phyloP scores from a whole-genome alignment of 1,140 invertebrate genomes.

The Meloidogyne exigua region DNA sequence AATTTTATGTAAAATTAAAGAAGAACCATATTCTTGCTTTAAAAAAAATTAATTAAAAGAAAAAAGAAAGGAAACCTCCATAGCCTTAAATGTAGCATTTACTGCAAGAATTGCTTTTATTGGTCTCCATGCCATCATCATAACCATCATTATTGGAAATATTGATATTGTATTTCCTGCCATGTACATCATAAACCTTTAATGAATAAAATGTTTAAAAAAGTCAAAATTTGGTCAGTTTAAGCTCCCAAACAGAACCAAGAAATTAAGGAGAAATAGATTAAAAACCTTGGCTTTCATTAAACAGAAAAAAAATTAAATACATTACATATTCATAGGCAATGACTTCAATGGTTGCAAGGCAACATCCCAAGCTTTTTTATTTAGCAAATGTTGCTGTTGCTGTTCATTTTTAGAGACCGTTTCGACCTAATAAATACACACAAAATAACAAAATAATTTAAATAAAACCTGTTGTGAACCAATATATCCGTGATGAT shows the following conservation, averaged over 20 bases:
- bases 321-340: conserved; percentile 86
- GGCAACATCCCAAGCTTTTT: conserved; percentile 94
- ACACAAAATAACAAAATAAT: background rate
- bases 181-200: conserved; percentile 70
- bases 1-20: conserved; percentile 76
- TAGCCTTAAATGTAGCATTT: conserved; percentile 70
- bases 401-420: conserved; percentile 28
- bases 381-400: conserved; percentile 48
- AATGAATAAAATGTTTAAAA: background rate
- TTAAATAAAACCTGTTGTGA: conserved; percentile 28
- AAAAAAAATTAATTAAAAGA: conserved; percentile 1
- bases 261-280: too few relatives aligned
- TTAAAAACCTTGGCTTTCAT: background rate
- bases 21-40: conserved; percentile 42
- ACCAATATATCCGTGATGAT: conserved; percentile 28
- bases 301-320: background rate
- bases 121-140: conserved; percentile 92
- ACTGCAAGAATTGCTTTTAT: conserved; percentile 89
- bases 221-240: too few relatives aligned
- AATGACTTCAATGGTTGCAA: conserved; percentile 85
- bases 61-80: conserved; percentile 41
- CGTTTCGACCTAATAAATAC: conserved; percentile 29
- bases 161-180: conserved; percentile 86
- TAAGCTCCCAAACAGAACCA: too few relatives aligned
- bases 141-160: conserved; percentile 99